These are phyloP conservation scores for Drosophila birchii DNA, from an alignment of 2,888 invertebrate genomes.

Conservation along the genomic window DNA sequence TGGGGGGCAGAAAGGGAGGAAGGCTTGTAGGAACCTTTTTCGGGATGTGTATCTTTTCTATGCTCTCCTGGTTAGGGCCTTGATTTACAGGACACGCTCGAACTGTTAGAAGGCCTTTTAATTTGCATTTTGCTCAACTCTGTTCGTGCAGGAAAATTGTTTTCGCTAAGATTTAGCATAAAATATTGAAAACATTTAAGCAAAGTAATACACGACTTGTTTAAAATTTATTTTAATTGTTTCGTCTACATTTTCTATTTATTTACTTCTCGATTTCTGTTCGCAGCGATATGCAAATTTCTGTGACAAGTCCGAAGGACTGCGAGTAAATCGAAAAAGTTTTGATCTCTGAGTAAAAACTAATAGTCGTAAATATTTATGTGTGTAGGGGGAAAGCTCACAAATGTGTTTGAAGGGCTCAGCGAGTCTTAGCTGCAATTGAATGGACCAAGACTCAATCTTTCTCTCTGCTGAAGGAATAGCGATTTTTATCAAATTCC, in stretches of 20 bases:
- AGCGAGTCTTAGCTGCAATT: conserved; percentile 37
- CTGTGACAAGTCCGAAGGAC: conserved; percentile 30
- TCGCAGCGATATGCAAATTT: conserved; percentile 76
- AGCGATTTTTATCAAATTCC: conserved; percentile 55
- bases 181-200: conserved; percentile 75
- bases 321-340: conserved; percentile 71
- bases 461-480: conserved; percentile 23
- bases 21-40: conserved; percentile 16
- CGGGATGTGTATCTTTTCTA: conserved; percentile 43
- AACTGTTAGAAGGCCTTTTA: conserved; percentile 48
- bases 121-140: conserved; percentile 78
- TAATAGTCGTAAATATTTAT: conserved; percentile 81
- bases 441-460: conserved; percentile 43
- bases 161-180: conserved; percentile 74
- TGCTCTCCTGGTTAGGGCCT: conserved; percentile 31
- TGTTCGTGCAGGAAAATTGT: conserved; percentile 75
- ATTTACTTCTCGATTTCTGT: conserved; percentile 4
- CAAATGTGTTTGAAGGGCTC: conserved; percentile 63
- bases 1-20: neutral
- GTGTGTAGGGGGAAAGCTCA: conserved; percentile 50
- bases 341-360: conserved; percentile 60
- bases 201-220: conserved; percentile 42
- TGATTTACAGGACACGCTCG: conserved; percentile 69
- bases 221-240: conserved; percentile 75
- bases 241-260: conserved; percentile 19